Conservation (phyloP, 92 coral and sea anemone genomes). For the Siderastrea siderea region DNA sequence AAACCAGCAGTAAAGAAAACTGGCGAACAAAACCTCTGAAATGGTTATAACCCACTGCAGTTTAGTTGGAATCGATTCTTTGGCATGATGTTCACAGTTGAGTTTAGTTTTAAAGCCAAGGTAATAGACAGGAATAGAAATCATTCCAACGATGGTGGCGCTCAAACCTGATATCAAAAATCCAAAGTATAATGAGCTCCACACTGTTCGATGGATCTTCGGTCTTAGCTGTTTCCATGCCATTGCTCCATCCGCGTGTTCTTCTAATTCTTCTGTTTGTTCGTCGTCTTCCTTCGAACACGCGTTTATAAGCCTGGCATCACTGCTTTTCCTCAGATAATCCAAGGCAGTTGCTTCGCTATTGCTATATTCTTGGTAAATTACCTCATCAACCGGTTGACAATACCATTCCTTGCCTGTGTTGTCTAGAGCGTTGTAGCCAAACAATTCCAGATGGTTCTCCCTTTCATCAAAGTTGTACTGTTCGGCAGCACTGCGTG, state of each 20-base stretch:
- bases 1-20: no score
- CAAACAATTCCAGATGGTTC: not conserved
- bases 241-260: constrained; percentile 21
- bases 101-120: no score
- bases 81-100: no score
- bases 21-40: no score
- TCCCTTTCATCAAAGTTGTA: not conserved
- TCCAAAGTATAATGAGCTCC: constrained; percentile 13
- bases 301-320: not conserved
- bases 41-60: no score
- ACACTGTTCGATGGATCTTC: not conserved
- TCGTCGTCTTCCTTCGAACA: not conserved
- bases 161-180: no score
- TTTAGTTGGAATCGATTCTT: no score
- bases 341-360: not conserved
- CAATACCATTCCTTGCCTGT: constrained; percentile 14
- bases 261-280: not conserved
- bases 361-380: constrained; percentile 14
- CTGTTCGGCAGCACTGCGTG: constrained; percentile 9
- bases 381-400: not conserved
- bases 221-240: constrained; percentile 37
- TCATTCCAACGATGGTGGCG: no score
- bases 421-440: constrained; percentile 1
- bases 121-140: no score
- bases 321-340: not conserved